phyloP scores from a whole-genome alignment of 2,113 vertebrate species.

The Triplophysa tibetana region DNA sequence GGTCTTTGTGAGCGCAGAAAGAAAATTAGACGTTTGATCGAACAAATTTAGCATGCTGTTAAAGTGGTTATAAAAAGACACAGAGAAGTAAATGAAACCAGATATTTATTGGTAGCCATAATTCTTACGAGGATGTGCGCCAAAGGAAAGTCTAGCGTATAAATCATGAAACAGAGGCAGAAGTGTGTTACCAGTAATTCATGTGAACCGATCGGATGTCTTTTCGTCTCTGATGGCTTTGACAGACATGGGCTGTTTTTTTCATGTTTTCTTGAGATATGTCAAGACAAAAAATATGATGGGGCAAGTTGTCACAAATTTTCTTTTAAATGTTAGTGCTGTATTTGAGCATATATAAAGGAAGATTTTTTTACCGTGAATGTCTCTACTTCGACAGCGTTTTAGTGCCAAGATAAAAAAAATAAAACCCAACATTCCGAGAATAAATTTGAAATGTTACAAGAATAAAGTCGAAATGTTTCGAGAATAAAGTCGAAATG shows the following conservation, averaged over 20 bases:
- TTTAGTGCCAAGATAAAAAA: too few species aligned
- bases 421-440: too few species aligned
- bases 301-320: not conserved
- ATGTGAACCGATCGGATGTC: constrained; percentile 1
- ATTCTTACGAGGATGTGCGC: too few species aligned
- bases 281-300: not conserved
- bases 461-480: too few species aligned
- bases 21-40: constrained; percentile 74
- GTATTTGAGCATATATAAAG: not conserved
- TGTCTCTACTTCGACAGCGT: too few species aligned
- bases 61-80: constrained; percentile 24
- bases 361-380: not conserved
- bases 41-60: constrained; percentile 62
- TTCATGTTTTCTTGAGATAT: not conserved
- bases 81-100: constrained; percentile 40
- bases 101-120: constrained; percentile 47
- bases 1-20: constrained; percentile 66
- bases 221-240: not conserved
- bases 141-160: not conserved
- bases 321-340: not conserved
- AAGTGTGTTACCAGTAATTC: constrained; percentile 15
- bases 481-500: too few species aligned
- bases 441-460: too few species aligned
- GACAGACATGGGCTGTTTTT: constrained; percentile 19
- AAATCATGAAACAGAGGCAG: not conserved